These are phyloP conservation scores for Phthorimaea operculella DNA, from an alignment of 1,140 invertebrate species.

Conservation along the genomic window DNA sequence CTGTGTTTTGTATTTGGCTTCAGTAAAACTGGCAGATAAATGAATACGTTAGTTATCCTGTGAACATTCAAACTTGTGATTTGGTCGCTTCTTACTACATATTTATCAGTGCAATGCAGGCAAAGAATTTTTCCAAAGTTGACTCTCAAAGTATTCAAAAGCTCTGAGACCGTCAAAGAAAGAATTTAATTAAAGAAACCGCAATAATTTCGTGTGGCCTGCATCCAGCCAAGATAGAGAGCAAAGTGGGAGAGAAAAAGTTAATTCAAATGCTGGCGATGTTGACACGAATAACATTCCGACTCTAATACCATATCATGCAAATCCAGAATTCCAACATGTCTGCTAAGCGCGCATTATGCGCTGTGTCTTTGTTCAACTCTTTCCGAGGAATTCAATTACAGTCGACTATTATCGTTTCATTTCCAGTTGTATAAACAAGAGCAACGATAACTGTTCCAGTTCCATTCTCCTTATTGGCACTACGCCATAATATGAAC, in stretches of 20 bases:
- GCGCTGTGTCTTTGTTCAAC: conserved; percentile 4
- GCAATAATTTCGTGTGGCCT: too few species aligned
- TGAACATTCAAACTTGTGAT: neutral
- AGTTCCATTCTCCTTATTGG: conserved; percentile 45
- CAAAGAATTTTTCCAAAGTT: too few species aligned
- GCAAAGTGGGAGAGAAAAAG: too few species aligned
- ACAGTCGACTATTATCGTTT: conserved; percentile 18
- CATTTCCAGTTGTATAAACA: conserved; percentile 20
- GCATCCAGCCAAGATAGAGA: too few species aligned
- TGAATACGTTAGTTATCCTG: conserved; percentile 22
- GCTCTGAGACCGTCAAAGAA: too few species aligned
- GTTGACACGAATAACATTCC: too few species aligned
- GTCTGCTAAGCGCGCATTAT: neutral
- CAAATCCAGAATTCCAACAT: neutral
- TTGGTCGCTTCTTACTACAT: neutral
- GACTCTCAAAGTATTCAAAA: too few species aligned
- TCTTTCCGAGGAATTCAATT: conserved; percentile 11
- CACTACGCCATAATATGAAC: conserved; percentile 34
- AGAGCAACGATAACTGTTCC: conserved; percentile 27
- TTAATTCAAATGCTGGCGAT: too few species aligned
- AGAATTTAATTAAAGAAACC: too few species aligned
- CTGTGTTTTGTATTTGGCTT: conserved; percentile 37
- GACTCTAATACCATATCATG: neutral
- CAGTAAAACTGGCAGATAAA: conserved; percentile 33
- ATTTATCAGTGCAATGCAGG: too few species aligned